Evolutionary conservation across 2,797 vertebrate genomes (phyloP).

Genomic region (Scolopax rusticola): DNA sequence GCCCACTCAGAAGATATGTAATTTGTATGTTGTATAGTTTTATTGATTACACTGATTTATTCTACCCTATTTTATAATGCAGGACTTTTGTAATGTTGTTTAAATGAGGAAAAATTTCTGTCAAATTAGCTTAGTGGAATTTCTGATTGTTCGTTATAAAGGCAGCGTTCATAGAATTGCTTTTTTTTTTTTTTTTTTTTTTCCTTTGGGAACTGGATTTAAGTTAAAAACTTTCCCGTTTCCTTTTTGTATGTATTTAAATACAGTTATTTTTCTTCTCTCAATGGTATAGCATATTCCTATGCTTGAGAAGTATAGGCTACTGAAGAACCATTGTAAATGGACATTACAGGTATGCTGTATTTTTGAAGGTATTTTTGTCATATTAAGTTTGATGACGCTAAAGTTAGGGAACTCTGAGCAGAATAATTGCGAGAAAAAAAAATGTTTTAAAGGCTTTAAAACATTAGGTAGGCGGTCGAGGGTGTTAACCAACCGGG

Average conservation of each 20-base stretch:
- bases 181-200: constrained; percentile 69
- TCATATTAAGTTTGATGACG: constrained; percentile 95
- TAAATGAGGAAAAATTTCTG: constrained; percentile 93
- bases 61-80: constrained; percentile 99
- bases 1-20: constrained; percentile 89
- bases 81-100: constrained; percentile 99
- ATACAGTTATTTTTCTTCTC: constrained; percentile 89
- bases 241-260: constrained; percentile 97
- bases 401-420: constrained; percentile 92
- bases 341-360: constrained; percentile 96
- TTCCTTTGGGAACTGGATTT: constrained; percentile 91
- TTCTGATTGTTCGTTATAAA: constrained; percentile 96
- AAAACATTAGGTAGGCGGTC: constrained; percentile 88
- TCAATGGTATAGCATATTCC: constrained; percentile 92
- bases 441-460: constrained; percentile 88
- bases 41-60: constrained; percentile 99
- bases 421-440: constrained; percentile 86
- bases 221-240: constrained; percentile 97
- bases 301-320: constrained; percentile 93
- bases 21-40: constrained; percentile 99
- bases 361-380: constrained; percentile 95
- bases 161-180: constrained; percentile 93
- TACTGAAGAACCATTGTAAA: constrained; percentile 95
- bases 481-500: constrained; percentile 86
- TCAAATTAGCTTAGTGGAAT: constrained; percentile 96